A percentile compares a stretch with the other conserved stretches of the same genome.
Evolutionary conservation across 2,797 vertebrate genomes (phyloP).

Genomic region (Rallus crepitans): DNA sequence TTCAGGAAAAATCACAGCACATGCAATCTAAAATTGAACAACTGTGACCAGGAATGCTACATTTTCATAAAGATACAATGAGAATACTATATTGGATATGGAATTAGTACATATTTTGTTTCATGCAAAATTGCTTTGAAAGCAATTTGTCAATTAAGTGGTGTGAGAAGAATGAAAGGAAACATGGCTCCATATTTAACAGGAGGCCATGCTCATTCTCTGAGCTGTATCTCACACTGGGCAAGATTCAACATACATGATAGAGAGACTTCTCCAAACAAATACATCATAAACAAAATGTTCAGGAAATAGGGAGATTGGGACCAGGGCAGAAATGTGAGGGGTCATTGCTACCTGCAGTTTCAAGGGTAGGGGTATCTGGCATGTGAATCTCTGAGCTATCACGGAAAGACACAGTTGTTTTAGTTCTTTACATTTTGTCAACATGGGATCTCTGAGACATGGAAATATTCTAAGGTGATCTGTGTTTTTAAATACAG

Average conservation of each 20-base stretch:
- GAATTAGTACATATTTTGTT: neutral
- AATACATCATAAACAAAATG: neutral
- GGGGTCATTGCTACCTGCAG: neutral
- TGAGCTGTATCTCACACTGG: neutral
- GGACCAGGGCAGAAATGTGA: neutral
- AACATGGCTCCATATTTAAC: neutral
- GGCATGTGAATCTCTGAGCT: neutral
- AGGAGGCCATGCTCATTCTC: neutral
- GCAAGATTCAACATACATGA: neutral
- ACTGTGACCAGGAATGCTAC: neutral
- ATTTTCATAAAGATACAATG: neutral
- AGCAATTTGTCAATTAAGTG: neutral
- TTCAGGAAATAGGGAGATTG: neutral
- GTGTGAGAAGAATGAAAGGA: neutral
- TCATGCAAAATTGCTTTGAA: neutral
- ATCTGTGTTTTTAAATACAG: neutral
- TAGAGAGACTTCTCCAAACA: neutral
- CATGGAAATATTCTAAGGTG: neutral
- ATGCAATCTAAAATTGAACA: neutral
- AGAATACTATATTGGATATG: neutral
- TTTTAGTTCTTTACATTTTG: neutral
- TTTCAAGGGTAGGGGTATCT: neutral
- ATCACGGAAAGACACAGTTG: accelerated
- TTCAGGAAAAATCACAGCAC: neutral
- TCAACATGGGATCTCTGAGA: neutral